A percentile compares a stretch with the other conserved stretches of the same genome.
Conservation (phyloP, 2,888 invertebrate species). For the Lasioglossum vierecki region DNA sequence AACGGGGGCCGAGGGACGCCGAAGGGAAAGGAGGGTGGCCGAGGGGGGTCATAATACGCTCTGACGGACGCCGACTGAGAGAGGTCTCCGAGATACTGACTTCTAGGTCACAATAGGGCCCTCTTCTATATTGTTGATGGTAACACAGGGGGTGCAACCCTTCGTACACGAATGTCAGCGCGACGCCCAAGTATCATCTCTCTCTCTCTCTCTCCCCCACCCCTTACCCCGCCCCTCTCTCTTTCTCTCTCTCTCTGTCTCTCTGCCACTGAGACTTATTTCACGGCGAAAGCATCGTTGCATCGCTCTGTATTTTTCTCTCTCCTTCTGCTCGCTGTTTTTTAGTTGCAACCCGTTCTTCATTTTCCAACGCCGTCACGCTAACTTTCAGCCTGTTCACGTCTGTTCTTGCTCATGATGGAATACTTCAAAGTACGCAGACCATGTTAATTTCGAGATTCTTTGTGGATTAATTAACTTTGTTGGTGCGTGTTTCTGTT, state of each 20-base stretch:
- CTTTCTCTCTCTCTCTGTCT: not conserved
- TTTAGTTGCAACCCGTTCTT: constrained; percentile 23
- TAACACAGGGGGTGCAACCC: constrained; percentile 54
- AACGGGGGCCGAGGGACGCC: constrained; percentile 8
- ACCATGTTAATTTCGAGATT: not conserved
- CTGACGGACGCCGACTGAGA: constrained; percentile 77
- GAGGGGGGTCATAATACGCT: constrained; percentile 72
- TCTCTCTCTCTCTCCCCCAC: not conserved
- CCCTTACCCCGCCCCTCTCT: not conserved
- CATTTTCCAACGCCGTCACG: constrained; percentile 25
- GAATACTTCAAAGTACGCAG: not conserved
- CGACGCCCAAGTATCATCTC: constrained; percentile 49
- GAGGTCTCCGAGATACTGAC: constrained; percentile 75
- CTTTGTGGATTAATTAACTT: not conserved
- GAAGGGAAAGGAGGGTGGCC: too few species aligned
- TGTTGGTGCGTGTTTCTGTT: not conserved
- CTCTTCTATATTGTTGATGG: constrained; percentile 65
- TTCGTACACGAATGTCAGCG: constrained; percentile 49
- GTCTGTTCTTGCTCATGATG: not conserved
- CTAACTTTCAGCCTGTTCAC: constrained; percentile 22
- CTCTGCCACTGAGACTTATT: constrained; percentile 56
- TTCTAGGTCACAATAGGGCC: constrained; percentile 74
- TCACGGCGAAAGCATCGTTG: constrained; percentile 42
- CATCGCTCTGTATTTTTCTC: constrained; percentile 29
- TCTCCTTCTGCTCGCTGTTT: constrained; percentile 3